Base-by-base conservation (phyloP, 1,140 invertebrate genomes). In the Aphaenogaster rudis region DNA sequence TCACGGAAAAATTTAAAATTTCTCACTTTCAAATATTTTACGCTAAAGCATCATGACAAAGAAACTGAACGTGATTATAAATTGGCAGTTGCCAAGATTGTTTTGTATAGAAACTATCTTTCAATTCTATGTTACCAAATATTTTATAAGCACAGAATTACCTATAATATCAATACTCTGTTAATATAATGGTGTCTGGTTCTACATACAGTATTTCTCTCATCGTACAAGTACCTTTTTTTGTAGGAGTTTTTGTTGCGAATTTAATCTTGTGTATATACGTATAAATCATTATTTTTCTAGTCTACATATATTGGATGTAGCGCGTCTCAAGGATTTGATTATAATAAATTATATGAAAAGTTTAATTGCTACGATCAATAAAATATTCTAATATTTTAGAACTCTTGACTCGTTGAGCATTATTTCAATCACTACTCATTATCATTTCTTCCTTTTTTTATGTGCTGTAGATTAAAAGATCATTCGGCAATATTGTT, bases 161-260 rank as follows among this genome's bases (percentile, higher is more conserved):
- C 9, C 28, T 71, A 54, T 69, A 63, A 64, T 57, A 71, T 61
- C 9, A 52, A 71, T 71, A 71, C 6, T 81, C 36, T 59, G 6
- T 81, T 81, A 71, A 45, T 33, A 57, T 71, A 81, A 71, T 71
- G 79, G 79, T 71, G 66, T 71, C 50, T 81, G 79, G 79, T 71
- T 81, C 21, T 71, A 45, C 50, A 81, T 71, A 45, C 50, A 81
- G 66, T 81, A 71, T 81, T 81, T 81, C 11, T 81, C 11, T 69
- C 13, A 21, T 71, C 21, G 28, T 66, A 79, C 33, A 66, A 78
- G 39, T 42, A 33, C 8, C 36, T 36, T 69, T n/a, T 64, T 81
- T 45, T 54, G 8, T 80, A 71, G n/a, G 17, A 42, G 57, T 57
- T 69, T 64, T 77, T 61, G 28, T 33, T 66, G 11, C 4, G 11